Conservation (phyloP, 2,888 invertebrate genomes). For the Drosophila macrospina region DNA sequence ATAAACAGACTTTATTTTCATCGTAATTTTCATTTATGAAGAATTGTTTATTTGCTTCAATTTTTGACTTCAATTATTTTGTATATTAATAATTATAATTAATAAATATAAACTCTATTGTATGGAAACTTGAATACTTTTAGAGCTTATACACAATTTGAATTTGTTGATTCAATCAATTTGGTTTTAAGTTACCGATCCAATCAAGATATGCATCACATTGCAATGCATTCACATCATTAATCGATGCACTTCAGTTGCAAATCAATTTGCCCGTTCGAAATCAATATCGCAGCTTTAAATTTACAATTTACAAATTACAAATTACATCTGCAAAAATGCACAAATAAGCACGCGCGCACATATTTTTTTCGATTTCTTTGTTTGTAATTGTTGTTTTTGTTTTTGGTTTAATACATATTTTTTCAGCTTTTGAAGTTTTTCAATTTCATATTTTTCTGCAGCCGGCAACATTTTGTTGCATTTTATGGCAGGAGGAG, state of each 20-base stretch:
- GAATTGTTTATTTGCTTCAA: too few species aligned
- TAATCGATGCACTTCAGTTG: background rate
- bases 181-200: too few species aligned
- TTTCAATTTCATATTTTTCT: conserved; percentile 22
- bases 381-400: conserved; percentile 9
- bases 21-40: too few species aligned
- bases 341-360: conserved; percentile 56
- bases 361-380: conserved; percentile 12
- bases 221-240: conserved; percentile 1
- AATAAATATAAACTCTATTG: too few species aligned
- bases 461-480: conserved; percentile 35
- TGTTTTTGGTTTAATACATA: conserved; percentile 23
- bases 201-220: background rate
- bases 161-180: too few species aligned
- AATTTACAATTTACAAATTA: background rate
- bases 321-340: conserved; percentile 1
- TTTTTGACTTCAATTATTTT: too few species aligned
- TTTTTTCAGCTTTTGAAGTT: conserved; percentile 21
- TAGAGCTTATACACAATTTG: too few species aligned
- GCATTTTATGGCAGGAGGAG: conserved; percentile 30
- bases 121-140: background rate
- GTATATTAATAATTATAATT: too few species aligned
- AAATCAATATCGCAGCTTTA: conserved; percentile 8
- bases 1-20: too few species aligned
- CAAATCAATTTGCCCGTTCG: background rate